These are phyloP conservation scores for Neelides folsomi DNA, from an alignment of 2,888 invertebrate species.

Conservation along the genomic window DNA sequence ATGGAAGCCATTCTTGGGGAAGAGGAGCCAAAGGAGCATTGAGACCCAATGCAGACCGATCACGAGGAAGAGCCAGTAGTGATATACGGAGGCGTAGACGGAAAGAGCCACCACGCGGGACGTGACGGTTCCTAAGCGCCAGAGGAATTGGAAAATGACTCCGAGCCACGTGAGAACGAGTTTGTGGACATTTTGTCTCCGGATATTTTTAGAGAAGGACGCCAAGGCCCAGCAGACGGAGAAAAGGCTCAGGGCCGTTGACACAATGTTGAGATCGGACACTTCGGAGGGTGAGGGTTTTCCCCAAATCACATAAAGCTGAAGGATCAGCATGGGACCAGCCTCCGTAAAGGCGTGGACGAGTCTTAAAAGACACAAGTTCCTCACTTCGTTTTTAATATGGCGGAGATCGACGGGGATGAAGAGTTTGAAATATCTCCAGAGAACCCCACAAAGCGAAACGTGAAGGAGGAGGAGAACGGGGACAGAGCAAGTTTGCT, in stretches of 20 bases:
- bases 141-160: conserved; percentile 61
- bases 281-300: conserved; percentile 43
- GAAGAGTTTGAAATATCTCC: conserved; percentile 65
- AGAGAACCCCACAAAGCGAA: conserved; percentile 40
- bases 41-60: conserved; percentile 75
- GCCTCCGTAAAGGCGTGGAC: conserved; percentile 80
- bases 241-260: conserved; percentile 65
- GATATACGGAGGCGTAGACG: conserved; percentile 67
- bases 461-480: conserved; percentile 46
- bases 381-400: conserved; percentile 64
- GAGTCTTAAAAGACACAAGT: conserved; percentile 59
- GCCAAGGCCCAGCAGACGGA: conserved; percentile 83
- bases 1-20: conserved; percentile 69
- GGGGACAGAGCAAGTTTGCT: conserved; percentile 54
- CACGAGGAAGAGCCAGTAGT: conserved; percentile 65
- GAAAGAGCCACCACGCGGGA: conserved; percentile 68
- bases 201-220: conserved; percentile 76
- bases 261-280: conserved; percentile 59
- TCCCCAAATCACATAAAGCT: conserved; percentile 56
- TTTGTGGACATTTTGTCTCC: conserved; percentile 65
- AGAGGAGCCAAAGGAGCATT: conserved; percentile 79
- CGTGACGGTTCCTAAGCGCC: conserved; percentile 72
- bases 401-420: conserved; percentile 67
- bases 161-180: conserved; percentile 71
- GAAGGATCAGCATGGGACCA: conserved; percentile 71